Evolutionary conservation across 2,113 vertebrate species (phyloP), one percentile per base, ranked within the genome.

Genomic region (Bucco capensis): DNA sequence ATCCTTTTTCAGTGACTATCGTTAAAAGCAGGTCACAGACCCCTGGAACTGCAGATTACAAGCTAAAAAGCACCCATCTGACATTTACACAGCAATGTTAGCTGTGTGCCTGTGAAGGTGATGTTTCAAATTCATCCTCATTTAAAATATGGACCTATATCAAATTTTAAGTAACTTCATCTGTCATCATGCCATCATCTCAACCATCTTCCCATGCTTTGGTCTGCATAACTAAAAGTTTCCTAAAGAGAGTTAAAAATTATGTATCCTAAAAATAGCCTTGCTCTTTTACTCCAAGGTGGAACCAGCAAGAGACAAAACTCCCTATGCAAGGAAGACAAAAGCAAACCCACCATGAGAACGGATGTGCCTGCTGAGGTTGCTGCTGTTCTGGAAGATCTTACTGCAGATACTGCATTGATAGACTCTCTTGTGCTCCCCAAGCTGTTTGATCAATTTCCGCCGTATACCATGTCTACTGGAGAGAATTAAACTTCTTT

Each of bases 371-470:
- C 99, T 95, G 98, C 99, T 99, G 88, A 99, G 98, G 96, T 99
- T 99, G 98, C 99, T 99, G 98, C 99, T 99, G 98, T 99, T 99
- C 97, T 99, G 98, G 97, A 99, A 99, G 96, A 98, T 95, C 96
- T 99, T 99, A 93, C 96, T 99, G 97, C 99, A 99, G 94, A 98
- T 97, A 65, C 97, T 97, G 94, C 99, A 99, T 95, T 99, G 98
- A 96, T 99, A 99, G 22, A 99, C 98, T 28, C 98, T 97, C 94
- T 98, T 98, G 97, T 98, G 99, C 94, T 99, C 99, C 57, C 98
- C 98, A 24, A 97, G 97, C 76, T 98, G 98, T 44, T 98, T 97
- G 62, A 97, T 96, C 49, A 98, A 96, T 83, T 98, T 98, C 64
- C 98, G 94, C 83, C 98, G 97, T 30, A 98, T 87, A 14, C 97